Evolutionary conservation across 2,888 invertebrate genomes (phyloP).

Genomic region (Eucera pruinosa): DNA sequence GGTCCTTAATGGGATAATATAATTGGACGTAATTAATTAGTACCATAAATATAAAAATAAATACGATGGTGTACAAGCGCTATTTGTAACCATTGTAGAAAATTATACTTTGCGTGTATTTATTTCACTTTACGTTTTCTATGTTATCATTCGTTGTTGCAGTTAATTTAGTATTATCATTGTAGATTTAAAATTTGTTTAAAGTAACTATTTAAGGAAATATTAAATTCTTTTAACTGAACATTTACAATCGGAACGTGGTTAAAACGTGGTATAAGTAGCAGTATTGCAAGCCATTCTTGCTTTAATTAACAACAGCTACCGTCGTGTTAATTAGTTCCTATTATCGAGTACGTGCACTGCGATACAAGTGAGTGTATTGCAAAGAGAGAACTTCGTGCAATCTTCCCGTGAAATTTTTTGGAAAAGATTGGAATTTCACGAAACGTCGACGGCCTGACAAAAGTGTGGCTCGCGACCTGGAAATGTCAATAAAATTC

Average conservation of each 20-base stretch:
- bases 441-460: neutral
- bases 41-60: no score
- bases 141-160: no score
- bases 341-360: conserved; percentile 17
- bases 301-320: conserved; percentile 35
- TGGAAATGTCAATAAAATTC: conserved; percentile 36
- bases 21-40: no score
- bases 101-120: no score
- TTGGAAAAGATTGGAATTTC: conserved; percentile 6
- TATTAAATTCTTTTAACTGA: neutral
- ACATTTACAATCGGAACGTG: conserved; percentile 8
- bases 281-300: conserved; percentile 11
- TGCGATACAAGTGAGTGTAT: neutral
- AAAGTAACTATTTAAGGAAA: no score
- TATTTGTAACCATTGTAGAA: no score
- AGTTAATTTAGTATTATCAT: no score
- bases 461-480: conserved; percentile 10
- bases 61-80: no score
- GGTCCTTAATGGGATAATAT: no score
- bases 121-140: no score
- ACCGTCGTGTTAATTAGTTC: conserved; percentile 15
- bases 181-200: no score
- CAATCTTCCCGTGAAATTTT: neutral
- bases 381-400: neutral
- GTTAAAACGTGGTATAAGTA: neutral